Evolutionary conservation across 2,797 vertebrate genomes (phyloP).

Genomic region (Manis pentadactyla): DNA sequence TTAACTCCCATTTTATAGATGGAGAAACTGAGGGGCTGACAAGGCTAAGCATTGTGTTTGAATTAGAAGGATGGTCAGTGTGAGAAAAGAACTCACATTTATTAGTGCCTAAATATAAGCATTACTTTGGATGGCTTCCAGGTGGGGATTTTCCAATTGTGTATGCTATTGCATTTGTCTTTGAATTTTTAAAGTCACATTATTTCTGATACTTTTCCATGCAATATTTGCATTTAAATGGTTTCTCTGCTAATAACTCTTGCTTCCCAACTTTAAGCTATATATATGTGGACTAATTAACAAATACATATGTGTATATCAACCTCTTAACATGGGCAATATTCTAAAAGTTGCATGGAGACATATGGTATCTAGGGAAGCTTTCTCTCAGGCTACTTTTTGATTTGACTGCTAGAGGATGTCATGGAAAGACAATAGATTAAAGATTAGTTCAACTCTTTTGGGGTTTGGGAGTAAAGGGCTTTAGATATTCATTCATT

Average conservation of each 20-base stretch:
- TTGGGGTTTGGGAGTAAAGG: not conserved
- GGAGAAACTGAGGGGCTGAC: not conserved
- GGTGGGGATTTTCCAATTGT: not conserved
- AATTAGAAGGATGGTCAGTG: not conserved
- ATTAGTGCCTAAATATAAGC: not conserved
- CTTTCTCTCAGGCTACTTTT: slow-evolving; percentile 52
- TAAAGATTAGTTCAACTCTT: slow-evolving; percentile 16
- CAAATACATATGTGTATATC: not conserved
- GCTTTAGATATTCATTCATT: not conserved
- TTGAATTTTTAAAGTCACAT: not conserved
- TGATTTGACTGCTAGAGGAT: not conserved
- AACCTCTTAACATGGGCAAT: slow-evolving; percentile 16
- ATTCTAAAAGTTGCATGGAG: slow-evolving; percentile 24
- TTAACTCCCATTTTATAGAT: not conserved
- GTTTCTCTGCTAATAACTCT: slow-evolving; percentile 18
- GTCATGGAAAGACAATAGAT: slow-evolving; percentile 13
- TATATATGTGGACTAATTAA: not conserved
- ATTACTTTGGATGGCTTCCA: not conserved
- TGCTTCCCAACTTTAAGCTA: slow-evolving; percentile 8
- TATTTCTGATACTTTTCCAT: slow-evolving; percentile 5
- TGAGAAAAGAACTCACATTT: not conserved
- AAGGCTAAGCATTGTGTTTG: not conserved
- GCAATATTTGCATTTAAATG: not conserved
- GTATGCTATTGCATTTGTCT: not conserved
- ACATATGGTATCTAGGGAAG: slow-evolving; percentile 41